Conservation (phyloP, 2,888 invertebrate genomes). For the Mystacides longicornis region DNA sequence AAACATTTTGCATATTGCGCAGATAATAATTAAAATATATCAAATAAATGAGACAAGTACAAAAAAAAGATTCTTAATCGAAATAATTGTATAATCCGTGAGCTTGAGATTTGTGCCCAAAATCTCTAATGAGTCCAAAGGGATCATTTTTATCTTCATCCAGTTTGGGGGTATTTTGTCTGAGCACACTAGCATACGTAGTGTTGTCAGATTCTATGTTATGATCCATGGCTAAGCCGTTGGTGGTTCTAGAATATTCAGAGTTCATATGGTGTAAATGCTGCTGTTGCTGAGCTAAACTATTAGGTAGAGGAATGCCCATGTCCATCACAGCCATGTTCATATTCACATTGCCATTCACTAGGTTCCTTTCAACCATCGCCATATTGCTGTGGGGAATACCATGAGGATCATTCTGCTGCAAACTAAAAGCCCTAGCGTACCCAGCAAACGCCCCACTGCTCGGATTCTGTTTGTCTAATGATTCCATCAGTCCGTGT, state of each 20-base stretch:
- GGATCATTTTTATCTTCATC: slow-evolving; percentile 38
- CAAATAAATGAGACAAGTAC: not conserved
- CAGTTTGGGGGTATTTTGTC: slow-evolving; percentile 27
- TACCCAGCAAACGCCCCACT: slow-evolving; percentile 30
- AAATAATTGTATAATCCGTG: slow-evolving; percentile 51
- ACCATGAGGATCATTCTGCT: slow-evolving; percentile 27
- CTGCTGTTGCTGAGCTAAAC: slow-evolving; percentile 16
- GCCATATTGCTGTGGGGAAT: slow-evolving; percentile 20
- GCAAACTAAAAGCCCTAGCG: slow-evolving; percentile 38
- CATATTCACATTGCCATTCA: slow-evolving; percentile 17
- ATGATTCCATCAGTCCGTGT: slow-evolving; percentile 25
- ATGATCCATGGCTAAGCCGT: slow-evolving; percentile 22
- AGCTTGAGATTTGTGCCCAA: slow-evolving; percentile 39
- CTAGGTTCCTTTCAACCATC: slow-evolving; percentile 23
- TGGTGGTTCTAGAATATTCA: slow-evolving; percentile 24
- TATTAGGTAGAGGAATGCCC: slow-evolving; percentile 16
- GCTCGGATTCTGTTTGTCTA: slow-evolving; percentile 30
- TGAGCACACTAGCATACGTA: slow-evolving; percentile 33
- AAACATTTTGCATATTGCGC: slow-evolving; percentile 12
- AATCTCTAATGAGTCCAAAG: slow-evolving; percentile 42
- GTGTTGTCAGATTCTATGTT: slow-evolving; percentile 24
- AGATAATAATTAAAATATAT: not conserved
- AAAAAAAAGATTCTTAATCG: slow-evolving; percentile 33
- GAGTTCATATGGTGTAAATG: slow-evolving; percentile 24
- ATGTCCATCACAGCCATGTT: slow-evolving; percentile 19